Conservation (phyloP, 2,113 vertebrate species). For the Pseudorectes ferrugineus region DNA sequence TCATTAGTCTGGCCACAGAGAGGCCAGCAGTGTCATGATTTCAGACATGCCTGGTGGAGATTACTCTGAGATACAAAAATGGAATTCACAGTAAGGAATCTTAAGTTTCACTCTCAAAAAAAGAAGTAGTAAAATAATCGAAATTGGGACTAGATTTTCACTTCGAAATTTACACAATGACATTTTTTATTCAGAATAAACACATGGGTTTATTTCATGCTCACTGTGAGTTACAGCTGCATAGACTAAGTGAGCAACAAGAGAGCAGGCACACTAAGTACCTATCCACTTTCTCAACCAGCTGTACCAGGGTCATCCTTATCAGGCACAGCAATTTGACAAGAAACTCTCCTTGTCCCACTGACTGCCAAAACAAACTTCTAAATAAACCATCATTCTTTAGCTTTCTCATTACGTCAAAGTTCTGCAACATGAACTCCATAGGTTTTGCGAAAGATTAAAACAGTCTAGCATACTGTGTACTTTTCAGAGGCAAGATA, state of each 20-base stretch:
- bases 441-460: not conserved
- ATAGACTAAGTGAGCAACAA: not conserved
- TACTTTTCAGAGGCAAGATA: not conserved
- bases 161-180: not conserved
- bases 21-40: not conserved
- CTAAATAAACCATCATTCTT: not conserved
- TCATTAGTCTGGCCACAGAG: not conserved
- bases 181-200: not conserved
- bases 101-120: not conserved
- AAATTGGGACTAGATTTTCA: not conserved
- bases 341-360: not conserved
- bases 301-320: not conserved
- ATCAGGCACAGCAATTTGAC: not conserved
- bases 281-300: not conserved
- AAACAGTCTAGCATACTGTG: not conserved
- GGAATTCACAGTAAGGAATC: not conserved
- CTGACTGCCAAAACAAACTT: not conserved
- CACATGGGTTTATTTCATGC: not conserved
- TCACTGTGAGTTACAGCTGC: not conserved
- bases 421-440: not conserved
- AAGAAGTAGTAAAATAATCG: not conserved
- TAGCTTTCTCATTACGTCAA: not conserved
- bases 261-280: not conserved
- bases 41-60: not conserved
- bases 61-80: not conserved